Conservation (phyloP, 2,888 invertebrate genomes). For the Sarcophaga variegata region DNA sequence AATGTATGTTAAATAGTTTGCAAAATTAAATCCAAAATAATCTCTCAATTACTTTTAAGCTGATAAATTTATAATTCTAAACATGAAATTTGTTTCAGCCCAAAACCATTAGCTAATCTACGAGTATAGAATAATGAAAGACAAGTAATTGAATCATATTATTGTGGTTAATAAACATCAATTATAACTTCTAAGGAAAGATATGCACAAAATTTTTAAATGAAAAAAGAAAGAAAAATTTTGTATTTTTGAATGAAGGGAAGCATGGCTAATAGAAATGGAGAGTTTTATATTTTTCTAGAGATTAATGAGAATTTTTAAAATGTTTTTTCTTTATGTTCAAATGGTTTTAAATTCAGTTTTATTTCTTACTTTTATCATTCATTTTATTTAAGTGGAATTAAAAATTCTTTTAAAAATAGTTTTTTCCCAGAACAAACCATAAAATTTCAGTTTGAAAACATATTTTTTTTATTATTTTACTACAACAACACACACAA, state of each 20-base stretch:
- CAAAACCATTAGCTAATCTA: constrained; percentile 10
- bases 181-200: too few relatives aligned
- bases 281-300: not conserved
- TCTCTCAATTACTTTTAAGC: not conserved
- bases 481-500: too few relatives aligned
- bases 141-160: too few relatives aligned
- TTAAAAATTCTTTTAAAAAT: not conserved
- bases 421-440: too few relatives aligned
- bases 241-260: too few relatives aligned
- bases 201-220: too few relatives aligned
- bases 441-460: too few relatives aligned
- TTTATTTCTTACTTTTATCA: not conserved
- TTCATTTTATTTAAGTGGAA: not conserved
- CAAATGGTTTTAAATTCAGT: not conserved
- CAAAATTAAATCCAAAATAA: not conserved
- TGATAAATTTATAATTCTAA: not conserved
- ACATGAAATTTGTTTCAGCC: constrained; percentile 19
- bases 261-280: too few relatives aligned
- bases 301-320: not conserved
- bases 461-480: too few relatives aligned
- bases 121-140: too few relatives aligned
- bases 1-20: not conserved
- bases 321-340: not conserved
- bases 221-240: too few relatives aligned
- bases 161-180: too few relatives aligned